Base-by-base conservation (phyloP, 2,888 invertebrate species). In the Psococerastis gibbosa region DNA sequence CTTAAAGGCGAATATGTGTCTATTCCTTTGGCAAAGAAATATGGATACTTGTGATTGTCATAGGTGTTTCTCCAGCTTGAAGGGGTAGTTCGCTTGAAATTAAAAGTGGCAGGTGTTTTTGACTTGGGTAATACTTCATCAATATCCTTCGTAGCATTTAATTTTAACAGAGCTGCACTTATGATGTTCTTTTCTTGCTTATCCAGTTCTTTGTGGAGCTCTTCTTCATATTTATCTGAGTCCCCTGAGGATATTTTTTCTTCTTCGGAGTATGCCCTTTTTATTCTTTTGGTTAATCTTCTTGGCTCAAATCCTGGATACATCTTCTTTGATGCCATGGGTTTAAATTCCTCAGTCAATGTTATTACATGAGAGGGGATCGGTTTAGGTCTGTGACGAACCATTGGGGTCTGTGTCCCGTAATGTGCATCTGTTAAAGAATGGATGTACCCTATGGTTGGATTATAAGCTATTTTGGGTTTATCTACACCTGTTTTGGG, bases 1-100 rank as follows among this genome's bases (percentile, higher is more conserved):
- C 71, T 65, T 17, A 80, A 55, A 0, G 78, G 73, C 1, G 79
- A 78, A 52, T 72, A 58, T 51, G 61, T 64, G 43, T 67, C 60
- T 1, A 73, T 49, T 13, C 52, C 48, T 15, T 61, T 58, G 50
- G 64, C 60, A 34, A 45, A 32, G 48, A 79, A 79, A 56, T 75
- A 78, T 0, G 80, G 79, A 61, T 78, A 81, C 55, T 79, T 78
- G 17, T 46, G 35, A 41, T 35, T 31, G 44, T 52, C 44, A 27
- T 49, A 27, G 11, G n/a, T n/a, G n/a, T n/a, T n/a, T n/a, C n/a
- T n/a, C n/a, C n/a, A n/a, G n/a, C n/a, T n/a, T n/a, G n/a, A n/a
- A n/a, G n/a, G n/a, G n/a, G n/a, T n/a, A n/a, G 17, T n/a, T n/a
- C n/a, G n/a, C n/a, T n/a, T n/a, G n/a, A n/a, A n/a, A n/a, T n/a